phyloP scores from a whole-genome alignment of 2,888 invertebrate genomes.

The Syrista parreyssii region DNA sequence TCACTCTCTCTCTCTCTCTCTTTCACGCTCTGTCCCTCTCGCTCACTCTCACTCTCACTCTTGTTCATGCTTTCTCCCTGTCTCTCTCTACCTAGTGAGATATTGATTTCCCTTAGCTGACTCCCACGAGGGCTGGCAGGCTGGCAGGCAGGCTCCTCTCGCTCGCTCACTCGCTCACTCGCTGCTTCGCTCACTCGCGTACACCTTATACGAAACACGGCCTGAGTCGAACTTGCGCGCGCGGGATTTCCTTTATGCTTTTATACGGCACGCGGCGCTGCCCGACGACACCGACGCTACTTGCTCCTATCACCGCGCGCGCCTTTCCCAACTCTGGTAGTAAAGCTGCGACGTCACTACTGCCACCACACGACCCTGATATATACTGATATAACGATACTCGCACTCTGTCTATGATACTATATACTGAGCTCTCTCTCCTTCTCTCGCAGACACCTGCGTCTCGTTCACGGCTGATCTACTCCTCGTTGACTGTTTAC shows the following conservation, averaged over 20 bases:
- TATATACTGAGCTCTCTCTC: no score
- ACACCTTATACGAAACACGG: conserved; percentile 5
- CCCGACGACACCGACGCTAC: conserved; percentile 2
- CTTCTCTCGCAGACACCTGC: no score
- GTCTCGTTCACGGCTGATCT: no score
- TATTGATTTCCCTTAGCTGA: conserved; percentile 66
- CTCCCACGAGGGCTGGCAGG: conserved; percentile 61
- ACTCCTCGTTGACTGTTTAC: no score
- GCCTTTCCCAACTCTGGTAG: no score
- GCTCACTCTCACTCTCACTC: conserved; percentile 36
- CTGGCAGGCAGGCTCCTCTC: conserved; percentile 26
- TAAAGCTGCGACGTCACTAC: no score
- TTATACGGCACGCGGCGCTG: background rate
- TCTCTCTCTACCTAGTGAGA: conserved; percentile 60
- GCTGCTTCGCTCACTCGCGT: conserved; percentile 11
- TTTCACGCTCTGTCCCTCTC: conserved; percentile 26
- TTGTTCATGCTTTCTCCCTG: conserved; percentile 28
- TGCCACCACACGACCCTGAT: no score
- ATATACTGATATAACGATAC: no score
- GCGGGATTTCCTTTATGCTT: conserved; percentile 5
- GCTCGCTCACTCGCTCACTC: conserved; percentile 16
- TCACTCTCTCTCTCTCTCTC: conserved; percentile 24
- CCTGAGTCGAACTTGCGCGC: background rate
- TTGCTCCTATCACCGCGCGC: no score
- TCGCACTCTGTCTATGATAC: no score